These are phyloP conservation scores for Zosterops lateralis DNA, from an alignment of 2,113 vertebrate species.

Conservation along the genomic window DNA sequence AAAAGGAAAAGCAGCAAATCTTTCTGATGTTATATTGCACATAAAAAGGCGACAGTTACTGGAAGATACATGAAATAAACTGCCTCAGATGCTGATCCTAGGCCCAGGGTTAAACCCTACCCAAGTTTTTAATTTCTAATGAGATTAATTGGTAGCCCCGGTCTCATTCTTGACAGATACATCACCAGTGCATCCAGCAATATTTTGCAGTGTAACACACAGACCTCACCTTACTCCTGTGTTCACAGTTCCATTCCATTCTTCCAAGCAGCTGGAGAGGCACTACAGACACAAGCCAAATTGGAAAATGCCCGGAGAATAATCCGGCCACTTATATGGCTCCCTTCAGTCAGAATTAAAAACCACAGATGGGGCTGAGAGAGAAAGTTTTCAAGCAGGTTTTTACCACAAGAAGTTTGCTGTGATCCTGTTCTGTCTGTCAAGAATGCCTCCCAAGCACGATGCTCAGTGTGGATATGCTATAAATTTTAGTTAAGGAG, in stretches of 20 bases:
- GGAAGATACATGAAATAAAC: neutral
- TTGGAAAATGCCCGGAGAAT: neutral
- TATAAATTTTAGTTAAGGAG: neutral
- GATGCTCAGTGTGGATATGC: neutral
- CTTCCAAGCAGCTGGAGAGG: neutral
- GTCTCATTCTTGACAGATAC: neutral
- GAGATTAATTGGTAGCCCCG: neutral
- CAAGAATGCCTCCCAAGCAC: rapidly evolving
- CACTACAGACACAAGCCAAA: neutral
- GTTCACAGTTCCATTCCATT: neutral
- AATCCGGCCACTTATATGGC: neutral
- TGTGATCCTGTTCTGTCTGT: neutral
- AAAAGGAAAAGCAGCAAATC: neutral
- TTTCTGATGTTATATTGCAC: neutral
- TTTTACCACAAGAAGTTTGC: neutral
- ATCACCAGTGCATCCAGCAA: neutral
- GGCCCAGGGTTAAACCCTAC: neutral
- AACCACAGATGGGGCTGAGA: neutral
- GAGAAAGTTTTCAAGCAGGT: neutral
- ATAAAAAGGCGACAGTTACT: neutral
- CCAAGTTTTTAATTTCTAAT: neutral
- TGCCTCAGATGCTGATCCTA: neutral
- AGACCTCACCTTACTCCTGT: neutral
- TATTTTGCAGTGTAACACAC: neutral
- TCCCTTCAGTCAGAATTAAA: neutral